Conservation (phyloP, 1,140 invertebrate genomes). For the Heliconius eleuchia region DNA sequence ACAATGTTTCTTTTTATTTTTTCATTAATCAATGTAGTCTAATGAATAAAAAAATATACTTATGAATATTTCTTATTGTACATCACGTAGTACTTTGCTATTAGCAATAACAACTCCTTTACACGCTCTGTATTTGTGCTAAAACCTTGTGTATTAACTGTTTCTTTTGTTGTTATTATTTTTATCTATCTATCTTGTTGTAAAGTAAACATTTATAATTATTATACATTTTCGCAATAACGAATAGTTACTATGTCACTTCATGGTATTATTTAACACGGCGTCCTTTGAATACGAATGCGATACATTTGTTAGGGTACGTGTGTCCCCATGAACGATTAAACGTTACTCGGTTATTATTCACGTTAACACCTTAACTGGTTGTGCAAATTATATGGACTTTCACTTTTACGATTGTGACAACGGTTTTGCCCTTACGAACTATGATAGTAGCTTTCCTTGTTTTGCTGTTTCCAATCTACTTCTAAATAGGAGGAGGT, state of each 20-base stretch:
- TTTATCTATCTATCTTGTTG: not conserved
- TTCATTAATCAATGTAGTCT: no score
- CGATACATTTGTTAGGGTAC: slow-evolving; percentile 20
- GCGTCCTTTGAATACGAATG: slow-evolving; percentile 9
- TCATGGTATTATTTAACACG: slow-evolving; percentile 33
- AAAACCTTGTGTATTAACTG: no score
- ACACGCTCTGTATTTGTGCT: no score
- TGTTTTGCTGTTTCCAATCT: no score
- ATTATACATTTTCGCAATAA: not conserved
- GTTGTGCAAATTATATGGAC: slow-evolving; percentile 47
- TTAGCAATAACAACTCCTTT: no score
- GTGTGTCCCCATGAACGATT: slow-evolving; percentile 47
- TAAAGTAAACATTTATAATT: not conserved
- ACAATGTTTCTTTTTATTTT: no score
- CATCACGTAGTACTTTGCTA: no score
- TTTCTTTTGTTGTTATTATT: no score
- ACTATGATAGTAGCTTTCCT: not conserved
- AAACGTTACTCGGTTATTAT: slow-evolving; percentile 50
- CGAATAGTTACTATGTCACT: not conserved
- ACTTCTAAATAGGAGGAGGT: no score
- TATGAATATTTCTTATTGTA: no score
- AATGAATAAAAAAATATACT: no score
- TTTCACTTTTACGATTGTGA: slow-evolving; percentile 47
- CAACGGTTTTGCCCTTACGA: slow-evolving; percentile 19
- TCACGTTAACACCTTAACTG: slow-evolving; percentile 46